phyloP scores from a whole-genome alignment of 2,113 vertebrate species.

The Odontesthes bonariensis region DNA sequence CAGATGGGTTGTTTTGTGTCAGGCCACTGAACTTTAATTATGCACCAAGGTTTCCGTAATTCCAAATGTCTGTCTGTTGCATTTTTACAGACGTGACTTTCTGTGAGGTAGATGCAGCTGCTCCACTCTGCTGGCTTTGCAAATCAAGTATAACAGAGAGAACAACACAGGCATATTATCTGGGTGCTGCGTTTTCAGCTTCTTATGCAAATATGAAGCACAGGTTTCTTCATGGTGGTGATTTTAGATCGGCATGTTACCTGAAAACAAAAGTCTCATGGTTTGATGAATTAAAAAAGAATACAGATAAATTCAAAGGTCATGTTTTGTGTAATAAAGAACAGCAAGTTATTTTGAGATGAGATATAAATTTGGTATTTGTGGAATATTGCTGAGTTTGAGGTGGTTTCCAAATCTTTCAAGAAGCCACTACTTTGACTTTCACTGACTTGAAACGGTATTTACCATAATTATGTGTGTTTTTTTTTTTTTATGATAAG shows the following conservation, averaged over 20 bases:
- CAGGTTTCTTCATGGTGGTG: conserved; percentile 17
- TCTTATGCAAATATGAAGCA: conserved; percentile 49
- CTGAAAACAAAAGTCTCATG: neutral
- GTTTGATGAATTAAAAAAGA: no score
- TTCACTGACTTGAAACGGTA: neutral
- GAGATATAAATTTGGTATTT: neutral
- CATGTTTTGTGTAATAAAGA: conserved; percentile 4
- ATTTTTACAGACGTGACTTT: conserved; percentile 17
- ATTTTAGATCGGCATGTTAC: conserved; percentile 13
- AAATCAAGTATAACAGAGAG: conserved; percentile 44
- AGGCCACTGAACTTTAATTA: conserved; percentile 42
- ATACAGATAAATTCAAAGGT: neutral
- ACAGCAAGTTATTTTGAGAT: conserved; percentile 2
- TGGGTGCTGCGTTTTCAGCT: conserved; percentile 35
- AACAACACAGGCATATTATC: conserved; percentile 35
- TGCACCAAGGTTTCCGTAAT: conserved; percentile 19
- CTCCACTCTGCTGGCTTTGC: conserved; percentile 46
- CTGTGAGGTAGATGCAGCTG: conserved; percentile 15
- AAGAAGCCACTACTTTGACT: neutral
- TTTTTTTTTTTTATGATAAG: no score
- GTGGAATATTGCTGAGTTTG: neutral
- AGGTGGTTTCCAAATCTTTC: neutral
- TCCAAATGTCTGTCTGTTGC: conserved; percentile 33
- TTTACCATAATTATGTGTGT: no score
- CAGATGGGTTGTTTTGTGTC: conserved; percentile 44